phyloP scores from a whole-genome alignment of 2,888 invertebrate genomes.

The Brachyopa scutellaris region DNA sequence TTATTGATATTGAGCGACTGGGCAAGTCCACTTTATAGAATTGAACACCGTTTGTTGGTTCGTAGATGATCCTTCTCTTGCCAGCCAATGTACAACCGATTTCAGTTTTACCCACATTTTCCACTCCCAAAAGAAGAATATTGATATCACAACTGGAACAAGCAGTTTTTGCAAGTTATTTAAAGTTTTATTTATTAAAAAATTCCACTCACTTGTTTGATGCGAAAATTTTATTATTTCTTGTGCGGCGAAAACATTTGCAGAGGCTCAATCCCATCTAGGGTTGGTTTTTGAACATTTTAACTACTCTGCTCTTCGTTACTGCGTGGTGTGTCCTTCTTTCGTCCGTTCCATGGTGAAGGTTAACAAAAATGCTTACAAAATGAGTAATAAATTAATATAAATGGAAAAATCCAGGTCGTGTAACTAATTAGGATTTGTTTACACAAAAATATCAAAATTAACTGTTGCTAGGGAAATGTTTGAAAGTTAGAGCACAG shows the following conservation, averaged over 20 bases:
- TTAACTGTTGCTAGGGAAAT: background rate
- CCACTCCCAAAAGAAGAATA: conserved; percentile 77
- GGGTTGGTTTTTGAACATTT: background rate
- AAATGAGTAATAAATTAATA: too few species aligned
- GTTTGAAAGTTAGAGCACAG: background rate
- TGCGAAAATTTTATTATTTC: background rate
- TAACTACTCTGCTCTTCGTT: background rate
- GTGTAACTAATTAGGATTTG: background rate
- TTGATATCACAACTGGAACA: conserved; percentile 63
- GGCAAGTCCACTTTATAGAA: conserved; percentile 71
- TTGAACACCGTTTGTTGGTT: conserved; percentile 79
- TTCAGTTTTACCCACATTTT: conserved; percentile 79
- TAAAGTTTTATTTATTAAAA: background rate
- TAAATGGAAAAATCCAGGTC: background rate
- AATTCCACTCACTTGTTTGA: conserved; percentile 16
- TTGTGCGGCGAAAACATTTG: conserved; percentile 72
- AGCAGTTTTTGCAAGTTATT: background rate
- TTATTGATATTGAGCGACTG: conserved; percentile 74
- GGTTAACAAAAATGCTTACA: background rate
- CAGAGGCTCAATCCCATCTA: conserved; percentile 72
- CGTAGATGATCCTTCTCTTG: conserved; percentile 73
- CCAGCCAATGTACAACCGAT: conserved; percentile 76
- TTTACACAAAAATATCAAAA: background rate
- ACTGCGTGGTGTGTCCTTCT: background rate
- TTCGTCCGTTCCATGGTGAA: background rate